These are phyloP conservation scores for Alosa sapidissima DNA, from an alignment of 2,797 vertebrate genomes.

Conservation along the genomic window DNA sequence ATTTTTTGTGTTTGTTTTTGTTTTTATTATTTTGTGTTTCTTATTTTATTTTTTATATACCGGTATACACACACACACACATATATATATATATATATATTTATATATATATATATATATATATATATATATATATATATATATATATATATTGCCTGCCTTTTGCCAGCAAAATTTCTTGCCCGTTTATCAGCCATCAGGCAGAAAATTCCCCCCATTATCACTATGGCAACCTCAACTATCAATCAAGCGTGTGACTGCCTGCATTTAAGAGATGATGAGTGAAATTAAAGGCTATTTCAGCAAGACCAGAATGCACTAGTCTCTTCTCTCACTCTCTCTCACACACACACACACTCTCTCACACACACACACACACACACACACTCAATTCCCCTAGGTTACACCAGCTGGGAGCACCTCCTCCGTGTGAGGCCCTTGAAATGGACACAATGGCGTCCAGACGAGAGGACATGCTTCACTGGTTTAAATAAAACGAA, in stretches of 20 bases:
- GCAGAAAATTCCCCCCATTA: slow-evolving; percentile 73
- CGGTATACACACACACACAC: background rate
- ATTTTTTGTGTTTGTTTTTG: background rate
- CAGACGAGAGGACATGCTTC: slow-evolving; percentile 13
- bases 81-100: background rate
- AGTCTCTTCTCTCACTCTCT: background rate
- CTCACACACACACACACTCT: background rate
- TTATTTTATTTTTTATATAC: slow-evolving; percentile 17
- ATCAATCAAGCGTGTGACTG: slow-evolving; percentile 65
- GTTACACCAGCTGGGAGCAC: background rate
- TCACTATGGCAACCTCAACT: slow-evolving; percentile 65
- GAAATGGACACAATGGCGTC: slow-evolving; percentile 17
- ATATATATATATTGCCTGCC: background rate
- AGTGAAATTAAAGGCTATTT: slow-evolving; percentile 54
- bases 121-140: background rate
- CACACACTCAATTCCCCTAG: slow-evolving; percentile 10
- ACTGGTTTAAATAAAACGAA: slow-evolving; percentile 14
- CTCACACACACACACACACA: slow-evolving; percentile 27
- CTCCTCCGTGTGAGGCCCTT: slow-evolving; percentile 17
- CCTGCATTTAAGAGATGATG: slow-evolving; percentile 69
- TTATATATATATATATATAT: background rate
- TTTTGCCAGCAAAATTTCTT: slow-evolving; percentile 34
- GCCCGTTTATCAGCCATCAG: slow-evolving; percentile 73
- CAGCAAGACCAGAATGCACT: slow-evolving; percentile 35
- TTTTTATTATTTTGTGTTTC: background rate